Conservation (phyloP, 2,797 vertebrate genomes). For the Anguilla pacifica region DNA sequence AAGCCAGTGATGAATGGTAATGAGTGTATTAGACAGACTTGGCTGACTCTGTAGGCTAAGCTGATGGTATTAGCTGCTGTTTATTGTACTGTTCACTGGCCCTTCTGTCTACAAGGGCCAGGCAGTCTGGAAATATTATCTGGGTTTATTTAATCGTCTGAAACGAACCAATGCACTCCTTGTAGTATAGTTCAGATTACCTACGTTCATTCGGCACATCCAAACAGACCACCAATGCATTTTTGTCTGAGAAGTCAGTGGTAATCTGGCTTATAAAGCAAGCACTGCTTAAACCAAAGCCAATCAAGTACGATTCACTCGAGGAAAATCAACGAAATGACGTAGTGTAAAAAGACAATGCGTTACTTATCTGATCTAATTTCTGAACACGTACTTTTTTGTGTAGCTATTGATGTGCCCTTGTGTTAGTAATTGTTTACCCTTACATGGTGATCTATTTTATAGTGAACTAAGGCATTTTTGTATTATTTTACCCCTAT, state of each 20-base stretch:
- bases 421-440: not conserved
- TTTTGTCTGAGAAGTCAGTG: not conserved
- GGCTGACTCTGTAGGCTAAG: slow-evolving; percentile 43
- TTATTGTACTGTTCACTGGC: slow-evolving; percentile 34
- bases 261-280: not conserved
- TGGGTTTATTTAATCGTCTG: not conserved
- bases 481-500: no score
- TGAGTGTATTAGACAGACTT: slow-evolving; percentile 48
- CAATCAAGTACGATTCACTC: not conserved
- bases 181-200: not conserved
- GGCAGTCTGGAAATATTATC: slow-evolving; percentile 32
- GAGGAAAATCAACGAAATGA: not conserved
- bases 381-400: not conserved
- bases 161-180: not conserved
- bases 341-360: not conserved
- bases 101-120: not conserved
- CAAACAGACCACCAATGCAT: not conserved
- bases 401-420: not conserved
- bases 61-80: slow-evolving; percentile 43
- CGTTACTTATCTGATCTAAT: not conserved
- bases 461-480: not conserved
- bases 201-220: not conserved
- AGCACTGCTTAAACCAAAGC: not conserved
- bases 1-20: slow-evolving; percentile 47
- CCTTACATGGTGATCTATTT: not conserved